Evolutionary conservation across 2,888 invertebrate species (phyloP), one percentile per base, ranked within the genome.

Genomic region (Cryptocephalus moraei): DNA sequence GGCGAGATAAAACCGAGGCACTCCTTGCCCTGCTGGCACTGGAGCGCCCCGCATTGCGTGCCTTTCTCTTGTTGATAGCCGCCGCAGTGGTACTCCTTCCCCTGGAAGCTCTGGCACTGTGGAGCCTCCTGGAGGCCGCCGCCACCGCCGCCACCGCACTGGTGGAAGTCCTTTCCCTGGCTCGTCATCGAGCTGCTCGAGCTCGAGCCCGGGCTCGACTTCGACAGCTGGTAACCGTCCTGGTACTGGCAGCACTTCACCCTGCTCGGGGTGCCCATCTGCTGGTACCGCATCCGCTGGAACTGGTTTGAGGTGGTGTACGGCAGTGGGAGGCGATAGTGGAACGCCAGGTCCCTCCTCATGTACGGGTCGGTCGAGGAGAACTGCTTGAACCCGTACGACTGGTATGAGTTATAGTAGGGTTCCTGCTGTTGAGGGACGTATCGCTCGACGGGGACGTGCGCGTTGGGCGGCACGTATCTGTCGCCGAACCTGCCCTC

Each of bases 361-460:
- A 77, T 76, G 59, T 78, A 78, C 1, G 78, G 77, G 59, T 78
- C 79, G 33, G 70, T 73, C 1, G 72, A 65, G 41, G 56, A 72
- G 51, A 48, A 52, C 39, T 50, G 52, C 41, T 56, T 56, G 46
- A 46, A 53, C n/a, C 54, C 62, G 55, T 68, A 69, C 9, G 58
- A 50, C 46, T 63, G 63, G 49, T 64, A 62, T 43, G 58, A 49
- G 55, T 75, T 75, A 58, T 78, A 78, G 66, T 78, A 78, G 41
- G 75, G 75, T 55, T 77, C 77, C 45, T 75, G 76, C 11, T 53
- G 78, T 60, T 79, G 75, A 47, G 83, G 81, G 56, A 83, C 81
- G 66, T 84, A 84, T 58, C 84, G 77, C 71, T 84, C 83, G 55
- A 82, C 81, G 11, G 83, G 82, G 61, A 81, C 80, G 68, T 84